A percentile compares a stretch with the other conserved stretches of the same genome.
Conservation (phyloP, 2,797 vertebrate species). For the Pangasius mekongensis region DNA sequence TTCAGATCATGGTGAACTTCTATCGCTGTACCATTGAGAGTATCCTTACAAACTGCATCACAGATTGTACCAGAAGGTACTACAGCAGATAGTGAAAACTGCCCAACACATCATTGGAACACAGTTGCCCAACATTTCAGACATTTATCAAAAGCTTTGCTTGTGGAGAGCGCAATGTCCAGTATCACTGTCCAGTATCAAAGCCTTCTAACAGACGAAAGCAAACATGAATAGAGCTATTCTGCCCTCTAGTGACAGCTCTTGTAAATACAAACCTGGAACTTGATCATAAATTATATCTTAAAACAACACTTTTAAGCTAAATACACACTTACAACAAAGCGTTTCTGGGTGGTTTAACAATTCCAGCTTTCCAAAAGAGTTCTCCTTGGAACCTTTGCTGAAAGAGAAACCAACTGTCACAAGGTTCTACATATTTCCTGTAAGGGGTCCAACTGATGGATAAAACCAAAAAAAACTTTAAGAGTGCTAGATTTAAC, state of each 20-base stretch:
- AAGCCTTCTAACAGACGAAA: background rate
- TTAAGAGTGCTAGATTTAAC: background rate
- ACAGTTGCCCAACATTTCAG: too few species aligned
- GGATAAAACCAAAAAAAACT: background rate
- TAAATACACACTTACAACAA: background rate
- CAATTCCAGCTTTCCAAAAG: background rate
- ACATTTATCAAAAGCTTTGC: too few species aligned
- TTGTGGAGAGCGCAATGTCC: background rate
- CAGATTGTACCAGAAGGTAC: too few species aligned
- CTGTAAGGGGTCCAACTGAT: background rate
- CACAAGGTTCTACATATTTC: background rate
- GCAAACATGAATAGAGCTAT: constrained; percentile 19
- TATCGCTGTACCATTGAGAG: too few species aligned
- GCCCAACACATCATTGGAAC: too few species aligned
- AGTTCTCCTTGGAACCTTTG: background rate
- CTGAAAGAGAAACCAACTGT: background rate
- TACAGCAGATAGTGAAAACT: too few species aligned
- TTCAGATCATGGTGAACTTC: too few species aligned
- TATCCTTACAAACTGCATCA: too few species aligned
- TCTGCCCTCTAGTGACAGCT: constrained; percentile 54
- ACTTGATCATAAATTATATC: background rate
- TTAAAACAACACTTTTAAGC: background rate
- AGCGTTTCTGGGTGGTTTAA: background rate
- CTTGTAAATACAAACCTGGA: background rate
- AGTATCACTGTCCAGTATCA: background rate